Percentiles rank a stretch among this genome's conserved stretches.
phyloP scores from a whole-genome alignment of 2,797 vertebrate genomes.

The Alauda arvensis region DNA sequence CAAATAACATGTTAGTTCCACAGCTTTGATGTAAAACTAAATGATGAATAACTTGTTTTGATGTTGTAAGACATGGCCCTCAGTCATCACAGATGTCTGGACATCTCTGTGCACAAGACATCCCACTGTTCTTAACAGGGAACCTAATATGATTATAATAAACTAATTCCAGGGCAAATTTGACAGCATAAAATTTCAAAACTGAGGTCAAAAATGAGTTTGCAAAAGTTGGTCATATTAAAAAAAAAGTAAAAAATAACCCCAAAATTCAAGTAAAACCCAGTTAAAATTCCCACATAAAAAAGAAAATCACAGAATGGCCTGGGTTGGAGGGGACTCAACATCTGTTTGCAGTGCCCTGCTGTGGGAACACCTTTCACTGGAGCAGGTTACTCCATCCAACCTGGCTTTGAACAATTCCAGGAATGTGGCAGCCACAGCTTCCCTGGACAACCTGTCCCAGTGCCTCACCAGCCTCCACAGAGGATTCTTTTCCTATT shows the following conservation, averaged over 20 bases:
- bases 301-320: neutral
- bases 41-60: constrained; percentile 11
- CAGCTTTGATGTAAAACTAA: constrained; percentile 23
- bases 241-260: neutral
- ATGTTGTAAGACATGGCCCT: neutral
- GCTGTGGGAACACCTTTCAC: neutral
- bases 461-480: neutral
- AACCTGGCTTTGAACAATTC: neutral
- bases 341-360: neutral
- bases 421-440: neutral
- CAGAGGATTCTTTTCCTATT: neutral
- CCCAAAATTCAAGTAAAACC: neutral
- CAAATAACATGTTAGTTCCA: constrained; percentile 37
- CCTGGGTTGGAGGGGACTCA: neutral
- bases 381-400: neutral
- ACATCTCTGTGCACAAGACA: neutral
- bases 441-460: neutral
- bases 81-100: neutral
- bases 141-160: neutral
- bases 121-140: neutral
- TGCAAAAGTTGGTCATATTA: neutral
- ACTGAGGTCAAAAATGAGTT: neutral
- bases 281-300: neutral
- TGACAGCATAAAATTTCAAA: neutral
- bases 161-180: neutral